These are phyloP conservation scores for Xiphophorus birchmanni DNA, from an alignment of 2,797 vertebrate genomes.

Conservation along the genomic window DNA sequence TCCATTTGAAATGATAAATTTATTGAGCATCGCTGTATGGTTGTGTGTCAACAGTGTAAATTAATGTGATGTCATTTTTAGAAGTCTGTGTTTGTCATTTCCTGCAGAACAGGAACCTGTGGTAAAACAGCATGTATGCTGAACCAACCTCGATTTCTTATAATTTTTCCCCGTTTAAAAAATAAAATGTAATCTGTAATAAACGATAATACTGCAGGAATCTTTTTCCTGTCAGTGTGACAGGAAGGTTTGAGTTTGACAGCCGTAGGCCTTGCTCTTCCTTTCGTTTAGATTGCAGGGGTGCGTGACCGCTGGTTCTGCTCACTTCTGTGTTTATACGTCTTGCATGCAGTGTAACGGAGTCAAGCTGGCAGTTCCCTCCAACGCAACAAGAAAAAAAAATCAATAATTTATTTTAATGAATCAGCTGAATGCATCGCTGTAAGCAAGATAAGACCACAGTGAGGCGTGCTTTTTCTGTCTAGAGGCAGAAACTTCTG, in stretches of 20 bases:
- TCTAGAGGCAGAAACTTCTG: background rate
- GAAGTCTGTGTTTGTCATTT: too few species aligned
- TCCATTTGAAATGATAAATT: background rate
- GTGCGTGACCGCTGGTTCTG: background rate
- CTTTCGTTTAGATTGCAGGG: background rate
- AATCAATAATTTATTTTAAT: conserved; percentile 9
- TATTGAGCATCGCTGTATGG: background rate
- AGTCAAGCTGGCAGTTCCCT: background rate
- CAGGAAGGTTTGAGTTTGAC: background rate
- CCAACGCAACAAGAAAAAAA: conserved; percentile 1
- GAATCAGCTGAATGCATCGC: background rate
- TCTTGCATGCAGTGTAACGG: background rate
- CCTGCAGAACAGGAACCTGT: too few species aligned
- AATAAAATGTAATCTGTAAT: background rate
- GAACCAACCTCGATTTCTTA: too few species aligned
- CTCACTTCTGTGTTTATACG: background rate
- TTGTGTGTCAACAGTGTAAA: too few species aligned
- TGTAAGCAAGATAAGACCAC: background rate
- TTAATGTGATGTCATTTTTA: too few species aligned
- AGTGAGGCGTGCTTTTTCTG: background rate
- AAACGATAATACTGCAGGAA: background rate
- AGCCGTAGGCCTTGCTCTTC: background rate
- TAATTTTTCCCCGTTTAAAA: too few species aligned
- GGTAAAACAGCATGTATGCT: too few species aligned
- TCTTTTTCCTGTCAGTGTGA: background rate